phyloP scores from a whole-genome alignment of 2,888 invertebrate genomes.

The Luperina nickerlii region DNA sequence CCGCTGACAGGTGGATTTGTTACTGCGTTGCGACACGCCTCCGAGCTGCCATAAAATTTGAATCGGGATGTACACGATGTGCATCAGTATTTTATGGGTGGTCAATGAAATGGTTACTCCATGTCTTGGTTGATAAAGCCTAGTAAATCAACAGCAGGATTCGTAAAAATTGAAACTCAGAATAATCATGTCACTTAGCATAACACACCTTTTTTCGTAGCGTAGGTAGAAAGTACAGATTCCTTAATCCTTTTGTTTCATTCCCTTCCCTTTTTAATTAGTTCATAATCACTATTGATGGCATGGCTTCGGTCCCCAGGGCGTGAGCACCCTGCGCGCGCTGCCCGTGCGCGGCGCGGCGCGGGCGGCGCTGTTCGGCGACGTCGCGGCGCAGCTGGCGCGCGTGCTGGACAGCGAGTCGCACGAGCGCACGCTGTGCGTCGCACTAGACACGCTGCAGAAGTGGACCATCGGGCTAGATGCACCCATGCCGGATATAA shows the following conservation, averaged over 20 bases:
- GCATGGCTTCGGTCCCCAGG: slow-evolving; percentile 66
- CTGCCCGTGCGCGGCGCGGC: slow-evolving; percentile 92
- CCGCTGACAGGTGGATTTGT: no score
- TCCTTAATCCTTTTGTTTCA: background rate
- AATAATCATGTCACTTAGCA: background rate
- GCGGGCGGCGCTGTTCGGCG: slow-evolving; percentile 89
- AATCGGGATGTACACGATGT: background rate
- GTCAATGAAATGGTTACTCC: background rate
- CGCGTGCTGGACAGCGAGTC: slow-evolving; percentile 96
- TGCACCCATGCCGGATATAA: slow-evolving; percentile 68
- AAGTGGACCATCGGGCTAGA: slow-evolving; percentile 92
- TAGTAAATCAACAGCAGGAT: background rate
- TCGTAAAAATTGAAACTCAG: background rate
- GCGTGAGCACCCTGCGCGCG: slow-evolving; percentile 79
- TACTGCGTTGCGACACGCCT: no score
- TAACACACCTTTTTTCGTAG: background rate
- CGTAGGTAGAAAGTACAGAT: background rate
- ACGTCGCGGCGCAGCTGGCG: slow-evolving; percentile 92
- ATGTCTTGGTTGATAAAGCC: background rate
- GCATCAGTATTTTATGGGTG: background rate
- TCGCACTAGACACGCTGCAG: slow-evolving; percentile 94
- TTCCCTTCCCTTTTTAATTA: background rate
- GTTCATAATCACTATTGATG: background rate
- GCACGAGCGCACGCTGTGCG: slow-evolving; percentile 97
- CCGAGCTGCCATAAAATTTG: background rate